Base-by-base conservation (phyloP, 2,797 vertebrate species). In the Pseudochirops corinnae region DNA sequence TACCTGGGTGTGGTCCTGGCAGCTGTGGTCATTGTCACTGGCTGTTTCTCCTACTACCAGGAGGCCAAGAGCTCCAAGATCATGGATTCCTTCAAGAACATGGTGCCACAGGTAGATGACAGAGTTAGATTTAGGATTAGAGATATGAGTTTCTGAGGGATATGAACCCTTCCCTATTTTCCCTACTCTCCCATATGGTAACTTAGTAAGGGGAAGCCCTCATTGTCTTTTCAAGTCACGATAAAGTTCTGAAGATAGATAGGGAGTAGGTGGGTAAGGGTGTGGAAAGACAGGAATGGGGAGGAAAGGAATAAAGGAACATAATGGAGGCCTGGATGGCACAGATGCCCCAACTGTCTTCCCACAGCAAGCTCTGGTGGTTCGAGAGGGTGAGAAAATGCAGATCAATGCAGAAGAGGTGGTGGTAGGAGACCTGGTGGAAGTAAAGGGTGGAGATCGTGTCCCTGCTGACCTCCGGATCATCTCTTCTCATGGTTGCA, bases 11-110 rank as follows among this genome's bases (percentile, higher is more conserved):
- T 99, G 56, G 99, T 99, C 56, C 98, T 99, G 97, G 98, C 99
- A 0, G 99, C 99, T 0, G 99, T 99, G 0, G 99, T 99, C 98
- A 99, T 99, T 16, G 98, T 99, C 98, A 99, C 99, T 0, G 99
- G 99, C 16, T 99, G 99, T 96, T 99, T 99, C 99, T 99, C 99
- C 95, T 99, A 99, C 98, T 99, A 99, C 98, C 99, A 99, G 96
- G 99, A 99, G 97, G 99, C 99, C 98, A 99, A 99, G 97, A 99
- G 99, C 98, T 99, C 99, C 95, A 99, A 99, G 39, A 99, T 99
- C 98, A 99, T 99, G 99, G 99, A 99, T 50, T 99, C 99, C 96
- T 99, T 99, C 98, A 99, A 99, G 97, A 99, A 99, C 97, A 99
- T 99, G 99, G 99, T 99, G 95, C 99, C 99, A 0, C 99, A 99